A percentile compares a stretch with the other conserved stretches of the same genome.
These are phyloP conservation scores for Parnassius smintheus DNA, from an alignment of 2,888 invertebrate genomes.

Conservation along the genomic window DNA sequence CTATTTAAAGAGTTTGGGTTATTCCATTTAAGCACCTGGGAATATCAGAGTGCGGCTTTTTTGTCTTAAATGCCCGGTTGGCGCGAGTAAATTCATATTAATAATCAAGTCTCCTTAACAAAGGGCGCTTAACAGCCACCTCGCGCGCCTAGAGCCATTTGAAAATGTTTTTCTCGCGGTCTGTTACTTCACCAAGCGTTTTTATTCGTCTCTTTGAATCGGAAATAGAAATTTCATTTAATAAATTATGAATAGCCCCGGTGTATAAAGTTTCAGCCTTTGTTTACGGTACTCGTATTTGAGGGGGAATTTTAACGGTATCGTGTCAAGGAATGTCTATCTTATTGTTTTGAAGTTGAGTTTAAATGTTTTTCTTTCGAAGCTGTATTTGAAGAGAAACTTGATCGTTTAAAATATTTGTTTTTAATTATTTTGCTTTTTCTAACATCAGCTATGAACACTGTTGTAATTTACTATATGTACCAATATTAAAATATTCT, in stretches of 20 bases:
- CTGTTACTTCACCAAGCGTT: constrained; percentile 1
- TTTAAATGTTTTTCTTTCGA: constrained; percentile 17
- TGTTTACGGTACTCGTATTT: constrained; percentile 6
- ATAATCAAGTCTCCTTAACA: constrained; percentile 18
- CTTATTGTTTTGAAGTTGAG: constrained; percentile 14
- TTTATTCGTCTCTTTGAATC: constrained; percentile 12
- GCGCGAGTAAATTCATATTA: constrained; percentile 7
- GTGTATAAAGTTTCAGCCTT: constrained; percentile 10
- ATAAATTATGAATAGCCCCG: constrained; percentile 19
- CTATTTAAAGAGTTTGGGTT: too few relatives aligned
- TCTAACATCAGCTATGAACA: neutral
- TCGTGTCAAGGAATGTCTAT: constrained; percentile 17
- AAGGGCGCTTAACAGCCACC: constrained; percentile 13
- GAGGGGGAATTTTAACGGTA: constrained; percentile 9
- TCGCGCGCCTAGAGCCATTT: constrained; percentile 17
- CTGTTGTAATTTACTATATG: too few relatives aligned
- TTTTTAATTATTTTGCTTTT: constrained; percentile 9
- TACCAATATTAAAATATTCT: too few relatives aligned
- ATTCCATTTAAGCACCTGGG: neutral
- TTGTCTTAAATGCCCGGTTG: constrained; percentile 2
- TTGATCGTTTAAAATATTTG: neutral
- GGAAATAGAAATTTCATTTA: constrained; percentile 14
- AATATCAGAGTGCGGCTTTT: constrained; percentile 1
- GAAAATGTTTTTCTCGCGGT: constrained; percentile 19
- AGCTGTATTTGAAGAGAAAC: constrained; percentile 2